These are phyloP conservation scores for Tautogolabrus adspersus DNA, from an alignment of 2,113 vertebrate species.

Conservation along the genomic window DNA sequence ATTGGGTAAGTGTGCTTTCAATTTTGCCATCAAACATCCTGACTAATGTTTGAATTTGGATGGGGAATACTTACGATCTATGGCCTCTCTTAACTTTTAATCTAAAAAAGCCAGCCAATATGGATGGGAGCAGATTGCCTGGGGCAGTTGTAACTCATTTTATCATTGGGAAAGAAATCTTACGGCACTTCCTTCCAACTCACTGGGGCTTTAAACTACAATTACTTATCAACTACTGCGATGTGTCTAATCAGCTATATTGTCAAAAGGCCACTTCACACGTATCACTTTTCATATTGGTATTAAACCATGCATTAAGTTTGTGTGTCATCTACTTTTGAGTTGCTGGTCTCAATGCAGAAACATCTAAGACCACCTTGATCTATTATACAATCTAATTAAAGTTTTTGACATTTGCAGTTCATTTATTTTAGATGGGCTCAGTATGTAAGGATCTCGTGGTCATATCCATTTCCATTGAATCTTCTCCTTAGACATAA, in stretches of 20 bases:
- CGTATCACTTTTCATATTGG: neutral
- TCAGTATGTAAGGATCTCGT: neutral
- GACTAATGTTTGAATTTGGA: neutral
- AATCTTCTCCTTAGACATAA: neutral
- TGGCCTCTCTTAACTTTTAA: slow-evolving; percentile 1
- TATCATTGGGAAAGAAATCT: slow-evolving; percentile 4
- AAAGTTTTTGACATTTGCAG: neutral
- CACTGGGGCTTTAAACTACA: neutral
- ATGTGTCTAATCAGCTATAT: neutral
- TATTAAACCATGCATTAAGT: neutral
- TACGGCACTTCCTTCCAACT: neutral
- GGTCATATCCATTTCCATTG: neutral
- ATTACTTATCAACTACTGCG: slow-evolving; percentile 8
- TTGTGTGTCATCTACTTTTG: neutral
- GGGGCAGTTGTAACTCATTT: slow-evolving; percentile 8
- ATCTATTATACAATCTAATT: neutral
- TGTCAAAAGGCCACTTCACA: slow-evolving; percentile 11
- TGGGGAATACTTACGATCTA: neutral
- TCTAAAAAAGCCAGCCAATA: neutral
- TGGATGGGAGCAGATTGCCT: neutral
- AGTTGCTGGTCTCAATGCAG: neutral
- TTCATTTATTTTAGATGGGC: neutral
- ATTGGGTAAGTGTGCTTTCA: neutral
- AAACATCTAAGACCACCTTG: neutral
- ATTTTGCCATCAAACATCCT: neutral